Evolutionary conservation across 2,113 vertebrate genomes (phyloP).

Genomic region (Gopherus evgoodei): DNA sequence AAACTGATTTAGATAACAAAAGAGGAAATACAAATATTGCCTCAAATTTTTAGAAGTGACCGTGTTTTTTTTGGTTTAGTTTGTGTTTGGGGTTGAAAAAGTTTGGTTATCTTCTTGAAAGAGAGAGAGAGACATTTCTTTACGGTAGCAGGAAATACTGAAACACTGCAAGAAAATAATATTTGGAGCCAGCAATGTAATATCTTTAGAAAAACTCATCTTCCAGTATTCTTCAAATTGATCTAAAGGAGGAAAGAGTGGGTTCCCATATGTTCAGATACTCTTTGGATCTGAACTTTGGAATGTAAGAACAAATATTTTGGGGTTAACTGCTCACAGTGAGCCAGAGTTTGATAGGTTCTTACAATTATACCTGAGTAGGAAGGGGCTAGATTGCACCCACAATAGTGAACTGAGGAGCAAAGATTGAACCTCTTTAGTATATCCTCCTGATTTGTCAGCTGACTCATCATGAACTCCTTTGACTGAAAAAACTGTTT

Average conservation of each 20-base stretch:
- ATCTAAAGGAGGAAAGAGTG: background rate
- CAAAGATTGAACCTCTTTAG: background rate
- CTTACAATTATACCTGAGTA: too few relatives aligned
- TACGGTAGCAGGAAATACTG: background rate
- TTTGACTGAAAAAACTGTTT: accelerated
- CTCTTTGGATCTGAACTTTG: too few relatives aligned
- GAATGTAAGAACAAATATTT: background rate
- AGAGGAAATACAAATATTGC: too few relatives aligned
- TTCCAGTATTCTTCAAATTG: background rate
- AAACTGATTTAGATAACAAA: too few relatives aligned
- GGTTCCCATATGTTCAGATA: background rate
- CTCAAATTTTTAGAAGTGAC: too few relatives aligned
- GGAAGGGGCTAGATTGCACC: accelerated
- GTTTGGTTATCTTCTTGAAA: too few relatives aligned
- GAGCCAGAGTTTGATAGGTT: too few relatives aligned
- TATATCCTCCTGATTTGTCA: background rate
- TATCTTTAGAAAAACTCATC: background rate
- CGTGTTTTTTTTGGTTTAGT: too few relatives aligned
- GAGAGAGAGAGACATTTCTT: background rate
- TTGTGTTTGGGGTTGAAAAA: too few relatives aligned
- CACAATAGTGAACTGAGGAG: background rate
- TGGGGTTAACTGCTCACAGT: background rate
- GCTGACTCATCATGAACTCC: background rate
- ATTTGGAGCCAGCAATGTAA: background rate
- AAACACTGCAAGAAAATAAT: background rate